Evolutionary conservation across 2,888 invertebrate species (phyloP).

Genomic region (Drosophila emarginata): DNA sequence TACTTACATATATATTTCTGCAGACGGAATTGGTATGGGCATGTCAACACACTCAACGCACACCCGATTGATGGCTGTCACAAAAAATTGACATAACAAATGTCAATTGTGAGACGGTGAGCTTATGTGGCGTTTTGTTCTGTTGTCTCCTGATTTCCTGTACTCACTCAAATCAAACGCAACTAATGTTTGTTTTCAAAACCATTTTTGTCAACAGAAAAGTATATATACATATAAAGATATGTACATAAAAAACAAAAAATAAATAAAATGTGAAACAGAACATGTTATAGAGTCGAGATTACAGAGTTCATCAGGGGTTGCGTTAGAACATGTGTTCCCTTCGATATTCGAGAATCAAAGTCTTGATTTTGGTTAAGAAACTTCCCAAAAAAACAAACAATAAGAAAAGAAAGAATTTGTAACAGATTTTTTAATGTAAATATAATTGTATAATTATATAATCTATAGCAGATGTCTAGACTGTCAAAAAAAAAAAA

Average conservation of each 20-base stretch:
- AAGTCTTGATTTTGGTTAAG: slow-evolving; percentile 34
- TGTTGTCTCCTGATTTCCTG: slow-evolving; percentile 39
- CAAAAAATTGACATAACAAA: slow-evolving; percentile 73
- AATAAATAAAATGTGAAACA: no score
- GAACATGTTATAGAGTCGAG: slow-evolving; percentile 14
- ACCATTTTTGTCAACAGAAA: slow-evolving; percentile 67
- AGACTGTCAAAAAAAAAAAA: slow-evolving; percentile 20
- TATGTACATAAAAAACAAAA: slow-evolving; percentile 16
- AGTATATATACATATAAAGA: slow-evolving; percentile 24
- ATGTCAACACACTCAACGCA: slow-evolving; percentile 55
- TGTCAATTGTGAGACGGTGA: slow-evolving; percentile 52
- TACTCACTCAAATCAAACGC: slow-evolving; percentile 42
- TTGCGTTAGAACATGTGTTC: slow-evolving; percentile 51
- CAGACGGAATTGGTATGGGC: slow-evolving; percentile 34
- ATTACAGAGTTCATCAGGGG: slow-evolving; percentile 10
- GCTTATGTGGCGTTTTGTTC: slow-evolving; percentile 10
- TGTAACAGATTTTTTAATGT: slow-evolving; percentile 74
- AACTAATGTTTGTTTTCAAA: slow-evolving; percentile 68
- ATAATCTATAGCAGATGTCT: slow-evolving; percentile 67
- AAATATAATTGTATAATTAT: slow-evolving; percentile 76
- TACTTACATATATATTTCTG: not conserved
- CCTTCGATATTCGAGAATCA: slow-evolving; percentile 15
- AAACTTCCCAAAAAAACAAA: slow-evolving; percentile 49
- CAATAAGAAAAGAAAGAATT: not conserved
- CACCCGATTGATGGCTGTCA: slow-evolving; percentile 72